Evolutionary conservation across 1,140 invertebrate genomes (phyloP).

Genomic region (Zaprionus taronus): DNA sequence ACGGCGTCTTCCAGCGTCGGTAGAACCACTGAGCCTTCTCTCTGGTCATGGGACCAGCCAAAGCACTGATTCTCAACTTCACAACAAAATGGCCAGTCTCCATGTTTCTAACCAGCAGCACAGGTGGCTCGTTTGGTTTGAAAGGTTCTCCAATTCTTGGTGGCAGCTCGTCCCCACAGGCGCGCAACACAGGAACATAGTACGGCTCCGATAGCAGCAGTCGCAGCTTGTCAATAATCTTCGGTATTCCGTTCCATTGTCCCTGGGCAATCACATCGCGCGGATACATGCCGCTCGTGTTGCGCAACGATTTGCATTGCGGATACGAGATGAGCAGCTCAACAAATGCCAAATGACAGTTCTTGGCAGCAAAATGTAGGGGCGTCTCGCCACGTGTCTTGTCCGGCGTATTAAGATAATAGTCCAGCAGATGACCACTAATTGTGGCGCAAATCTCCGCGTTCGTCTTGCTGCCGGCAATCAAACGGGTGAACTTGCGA

Average conservation of each 20-base stretch:
- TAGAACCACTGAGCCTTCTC: slow-evolving; percentile 90
- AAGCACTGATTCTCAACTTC: slow-evolving; percentile 90
- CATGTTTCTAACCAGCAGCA: slow-evolving; percentile 85
- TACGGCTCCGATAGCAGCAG: slow-evolving; percentile 89
- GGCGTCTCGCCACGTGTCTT: slow-evolving; percentile 96
- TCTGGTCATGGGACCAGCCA: slow-evolving; percentile 93
- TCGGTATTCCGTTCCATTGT: slow-evolving; percentile 83
- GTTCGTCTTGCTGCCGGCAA: slow-evolving; percentile 90
- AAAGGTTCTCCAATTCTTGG: slow-evolving; percentile 90
- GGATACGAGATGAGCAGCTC: slow-evolving; percentile 91
- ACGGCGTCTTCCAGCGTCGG: slow-evolving; percentile 92
- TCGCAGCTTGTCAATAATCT: slow-evolving; percentile 86
- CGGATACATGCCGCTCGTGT: slow-evolving; percentile 90
- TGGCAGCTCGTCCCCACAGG: slow-evolving; percentile 89
- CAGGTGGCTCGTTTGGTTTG: slow-evolving; percentile 88
- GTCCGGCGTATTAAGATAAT: slow-evolving; percentile 97
- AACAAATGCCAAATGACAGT: slow-evolving; percentile 91
- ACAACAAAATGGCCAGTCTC: slow-evolving; percentile 87
- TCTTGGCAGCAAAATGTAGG: slow-evolving; percentile 95
- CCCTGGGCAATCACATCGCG: slow-evolving; percentile 89
- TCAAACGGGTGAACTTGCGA: slow-evolving; percentile 89
- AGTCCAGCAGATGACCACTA: slow-evolving; percentile 89
- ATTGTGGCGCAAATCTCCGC: slow-evolving; percentile 81
- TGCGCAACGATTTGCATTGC: slow-evolving; percentile 89
- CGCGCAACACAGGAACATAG: slow-evolving; percentile 93